Evolutionary conservation across 2,797 vertebrate genomes (phyloP).

Genomic region (Mionectes olivaceus): DNA sequence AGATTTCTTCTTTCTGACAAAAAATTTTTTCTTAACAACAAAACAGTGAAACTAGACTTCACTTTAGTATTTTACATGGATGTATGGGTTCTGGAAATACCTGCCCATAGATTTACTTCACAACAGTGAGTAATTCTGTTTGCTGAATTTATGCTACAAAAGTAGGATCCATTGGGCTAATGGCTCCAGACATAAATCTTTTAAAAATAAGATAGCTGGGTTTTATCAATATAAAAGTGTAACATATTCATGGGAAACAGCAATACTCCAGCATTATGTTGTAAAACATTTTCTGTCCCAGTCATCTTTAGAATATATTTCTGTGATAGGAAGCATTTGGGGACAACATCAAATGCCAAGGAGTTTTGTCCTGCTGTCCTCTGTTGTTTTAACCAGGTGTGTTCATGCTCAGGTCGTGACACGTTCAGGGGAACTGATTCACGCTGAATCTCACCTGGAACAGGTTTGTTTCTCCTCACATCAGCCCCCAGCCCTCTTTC

Average conservation of each 20-base stretch:
- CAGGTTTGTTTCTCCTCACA: not conserved
- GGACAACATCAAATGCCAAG: not conserved
- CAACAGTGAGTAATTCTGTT: not conserved
- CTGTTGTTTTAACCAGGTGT: rapidly evolving
- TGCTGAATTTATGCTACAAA: not conserved
- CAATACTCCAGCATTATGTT: not conserved
- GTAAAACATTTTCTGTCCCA: not conserved
- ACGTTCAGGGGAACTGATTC: not conserved
- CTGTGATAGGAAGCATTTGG: not conserved
- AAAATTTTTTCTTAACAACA: not conserved
- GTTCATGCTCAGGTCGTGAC: not conserved
- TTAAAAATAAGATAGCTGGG: not conserved
- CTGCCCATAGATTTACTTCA: not conserved
- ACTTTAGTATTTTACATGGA: not conserved
- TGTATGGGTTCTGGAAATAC: not conserved
- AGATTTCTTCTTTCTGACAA: not conserved
- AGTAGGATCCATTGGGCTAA: not conserved
- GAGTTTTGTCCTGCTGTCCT: not conserved
- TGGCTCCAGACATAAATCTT: not conserved
- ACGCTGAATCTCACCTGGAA: not conserved
- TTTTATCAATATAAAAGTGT: not conserved
- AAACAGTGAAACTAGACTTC: not conserved
- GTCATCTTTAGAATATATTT: not conserved
- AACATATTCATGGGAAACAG: not conserved
- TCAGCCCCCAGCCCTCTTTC: not conserved